Conservation (phyloP, 2,888 invertebrate species). For the Orchesellides sinensis region DNA sequence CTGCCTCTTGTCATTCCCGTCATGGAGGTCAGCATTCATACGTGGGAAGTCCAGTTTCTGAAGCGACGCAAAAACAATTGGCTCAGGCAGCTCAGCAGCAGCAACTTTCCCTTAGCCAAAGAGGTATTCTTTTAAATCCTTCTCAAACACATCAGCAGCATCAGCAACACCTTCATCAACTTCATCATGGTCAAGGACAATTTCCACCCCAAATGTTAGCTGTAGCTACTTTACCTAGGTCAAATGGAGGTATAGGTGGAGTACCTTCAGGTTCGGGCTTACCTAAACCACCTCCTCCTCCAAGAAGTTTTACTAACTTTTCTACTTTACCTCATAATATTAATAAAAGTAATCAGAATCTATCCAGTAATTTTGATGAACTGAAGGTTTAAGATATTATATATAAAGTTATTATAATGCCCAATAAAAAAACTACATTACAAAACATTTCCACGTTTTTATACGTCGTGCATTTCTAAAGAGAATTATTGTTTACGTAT, state of each 20-base stretch:
- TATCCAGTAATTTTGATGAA: slow-evolving; percentile 69
- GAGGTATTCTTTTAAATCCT: slow-evolving; percentile 72
- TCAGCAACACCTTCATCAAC: slow-evolving; percentile 53
- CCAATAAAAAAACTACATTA: neutral
- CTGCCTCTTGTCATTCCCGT: slow-evolving; percentile 61
- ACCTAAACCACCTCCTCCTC: slow-evolving; percentile 73
- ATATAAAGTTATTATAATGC: neutral
- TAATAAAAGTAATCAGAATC: slow-evolving; percentile 66
- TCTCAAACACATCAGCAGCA: slow-evolving; percentile 67
- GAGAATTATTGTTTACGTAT: neutral
- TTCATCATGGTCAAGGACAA: slow-evolving; percentile 54
- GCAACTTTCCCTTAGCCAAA: slow-evolving; percentile 69
- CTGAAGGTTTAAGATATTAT: slow-evolving; percentile 68
- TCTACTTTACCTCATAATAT: slow-evolving; percentile 70
- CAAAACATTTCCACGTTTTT: slow-evolving; percentile 50
- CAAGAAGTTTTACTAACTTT: slow-evolving; percentile 71
- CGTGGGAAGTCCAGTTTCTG: slow-evolving; percentile 50
- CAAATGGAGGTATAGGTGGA: slow-evolving; percentile 65
- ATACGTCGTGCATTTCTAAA: slow-evolving; percentile 6
- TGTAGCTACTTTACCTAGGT: slow-evolving; percentile 68
- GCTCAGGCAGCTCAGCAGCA: slow-evolving; percentile 58
- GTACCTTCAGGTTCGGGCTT: slow-evolving; percentile 41
- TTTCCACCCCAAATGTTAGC: slow-evolving; percentile 45
- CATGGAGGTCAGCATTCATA: slow-evolving; percentile 51
- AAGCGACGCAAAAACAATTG: slow-evolving; percentile 50